phyloP scores from a whole-genome alignment of 2,888 invertebrate genomes.

The Melieria omissa region DNA sequence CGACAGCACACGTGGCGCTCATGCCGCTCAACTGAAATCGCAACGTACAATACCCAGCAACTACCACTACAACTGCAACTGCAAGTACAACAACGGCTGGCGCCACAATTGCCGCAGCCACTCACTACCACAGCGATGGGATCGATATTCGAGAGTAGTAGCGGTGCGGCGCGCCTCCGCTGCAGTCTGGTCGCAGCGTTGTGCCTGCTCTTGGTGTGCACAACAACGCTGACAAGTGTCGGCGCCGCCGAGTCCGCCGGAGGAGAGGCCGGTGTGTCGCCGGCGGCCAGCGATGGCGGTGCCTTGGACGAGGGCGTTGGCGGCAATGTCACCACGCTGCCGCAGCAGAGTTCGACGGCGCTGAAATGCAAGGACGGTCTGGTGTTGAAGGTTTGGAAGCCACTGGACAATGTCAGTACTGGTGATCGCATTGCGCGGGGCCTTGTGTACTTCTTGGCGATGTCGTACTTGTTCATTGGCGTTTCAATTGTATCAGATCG shows the following conservation, averaged over 20 bases:
- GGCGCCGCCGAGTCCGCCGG: slow-evolving; percentile 10
- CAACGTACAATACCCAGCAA: not conserved
- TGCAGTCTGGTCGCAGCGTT: slow-evolving; percentile 42
- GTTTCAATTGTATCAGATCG: slow-evolving; percentile 98
- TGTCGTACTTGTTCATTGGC: slow-evolving; percentile 97
- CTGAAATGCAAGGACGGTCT: slow-evolving; percentile 82
- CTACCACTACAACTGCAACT: not conserved
- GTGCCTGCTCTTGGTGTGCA: slow-evolving; percentile 53
- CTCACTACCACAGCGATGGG: slow-evolving; percentile 11
- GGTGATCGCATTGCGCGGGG: slow-evolving; percentile 88
- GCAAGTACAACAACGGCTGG: not conserved
- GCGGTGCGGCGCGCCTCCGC: not conserved
- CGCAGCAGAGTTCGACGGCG: slow-evolving; percentile 35
- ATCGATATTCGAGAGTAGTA: slow-evolving; percentile 5
- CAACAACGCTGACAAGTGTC: slow-evolving; percentile 54
- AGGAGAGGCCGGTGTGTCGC: too few relatives aligned
- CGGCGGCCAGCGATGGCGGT: slow-evolving; percentile 12
- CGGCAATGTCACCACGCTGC: slow-evolving; percentile 41
- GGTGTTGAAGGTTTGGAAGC: slow-evolving; percentile 88
- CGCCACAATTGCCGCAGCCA: too few relatives aligned
- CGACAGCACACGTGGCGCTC: too few relatives aligned
- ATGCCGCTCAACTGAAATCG: not conserved
- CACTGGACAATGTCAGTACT: slow-evolving; percentile 79
- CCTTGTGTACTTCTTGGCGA: slow-evolving; percentile 85
- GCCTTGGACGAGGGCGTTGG: not conserved